Evolutionary conservation across 2,888 invertebrate genomes (phyloP), one percentile per base, ranked within the genome.

Genomic region (Caradrina kadenii): DNA sequence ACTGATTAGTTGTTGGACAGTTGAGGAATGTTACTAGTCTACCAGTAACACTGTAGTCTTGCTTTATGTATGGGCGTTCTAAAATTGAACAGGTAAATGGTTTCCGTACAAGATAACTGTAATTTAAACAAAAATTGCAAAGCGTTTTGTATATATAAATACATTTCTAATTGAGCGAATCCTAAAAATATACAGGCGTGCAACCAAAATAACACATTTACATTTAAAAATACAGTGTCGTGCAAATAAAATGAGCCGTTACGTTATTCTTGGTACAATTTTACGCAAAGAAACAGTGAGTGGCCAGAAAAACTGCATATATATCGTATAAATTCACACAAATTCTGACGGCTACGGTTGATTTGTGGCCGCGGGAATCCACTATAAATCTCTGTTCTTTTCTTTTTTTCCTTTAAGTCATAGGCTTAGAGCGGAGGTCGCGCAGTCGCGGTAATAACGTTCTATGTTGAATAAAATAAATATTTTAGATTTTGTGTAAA

Each of bases 291-390:
- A 86, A 86, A 87, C 85, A 87, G 82, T 84, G 80, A 77, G 73
- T 74, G 78, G 83, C 86, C 83, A 88, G 85, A 85, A 84, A 84
- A 84, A 85, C 73, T 84, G 84, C 85, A 83, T 81, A 84, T 83
- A 85, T 83, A 81, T 76, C 83, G 85, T 85, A 83, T 83, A 84
- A 82, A 90, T 92, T 92, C 92, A 90, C 90, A 89, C 90, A 89
- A 92, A 90, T 91, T 91, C 90, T 84, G 93, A 92, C 92, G 90
- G 89, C 86, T 81, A 83, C 85, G 79, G 89, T 93, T 93, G 93
- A 94, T 94, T 94, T 93, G 93, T 93, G 86, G 92, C 88, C 78
- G 83, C 83, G 86, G 82, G 90, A 92, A 91, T 88, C 88, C 89
- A 87, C 90, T 86, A 93, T 93, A 93, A 93, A 93, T 93, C 93